phyloP scores from a whole-genome alignment of 2,797 vertebrate species.

The Cephalopachus bancanus region DNA sequence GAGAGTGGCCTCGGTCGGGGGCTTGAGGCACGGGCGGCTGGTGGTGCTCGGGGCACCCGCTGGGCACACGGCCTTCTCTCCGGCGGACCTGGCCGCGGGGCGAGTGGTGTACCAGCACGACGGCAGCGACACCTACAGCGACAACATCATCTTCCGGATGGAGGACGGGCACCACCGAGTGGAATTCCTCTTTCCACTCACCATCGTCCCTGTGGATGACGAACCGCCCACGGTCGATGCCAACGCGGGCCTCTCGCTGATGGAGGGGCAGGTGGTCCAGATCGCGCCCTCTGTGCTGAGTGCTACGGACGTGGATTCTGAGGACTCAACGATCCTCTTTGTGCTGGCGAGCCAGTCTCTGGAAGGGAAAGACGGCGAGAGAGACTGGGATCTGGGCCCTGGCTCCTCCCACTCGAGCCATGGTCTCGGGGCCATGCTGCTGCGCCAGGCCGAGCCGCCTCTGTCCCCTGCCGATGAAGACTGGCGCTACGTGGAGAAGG shows the following conservation, averaged over 20 bases:
- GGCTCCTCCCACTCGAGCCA: conserved; percentile 83
- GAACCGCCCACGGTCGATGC: conserved; percentile 92
- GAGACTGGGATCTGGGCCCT: background rate
- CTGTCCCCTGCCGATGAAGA: background rate
- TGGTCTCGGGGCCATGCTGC: conserved; percentile 90
- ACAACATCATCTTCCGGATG: conserved; percentile 94
- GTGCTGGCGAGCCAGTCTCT: conserved; percentile 83
- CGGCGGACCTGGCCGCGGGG: conserved; percentile 90
- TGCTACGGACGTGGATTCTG: conserved; percentile 94
- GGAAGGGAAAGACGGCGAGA: conserved; percentile 70
- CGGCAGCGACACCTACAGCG: conserved; percentile 94
- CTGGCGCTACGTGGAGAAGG: conserved; percentile 91
- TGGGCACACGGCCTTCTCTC: conserved; percentile 90
- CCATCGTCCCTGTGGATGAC: conserved; percentile 93
- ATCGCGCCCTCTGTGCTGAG: conserved; percentile 94
- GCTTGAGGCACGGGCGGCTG: conserved; percentile 92
- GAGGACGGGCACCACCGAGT: conserved; percentile 92
- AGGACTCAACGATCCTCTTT: conserved; percentile 93
- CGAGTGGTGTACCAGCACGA: conserved; percentile 94
- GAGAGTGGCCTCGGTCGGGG: conserved; percentile 90
- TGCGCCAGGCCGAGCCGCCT: conserved; percentile 91
- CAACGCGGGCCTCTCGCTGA: conserved; percentile 92
- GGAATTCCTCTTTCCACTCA: conserved; percentile 94
- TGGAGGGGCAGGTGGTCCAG: conserved; percentile 92
- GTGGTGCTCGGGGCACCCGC: conserved; percentile 82